phyloP scores from a whole-genome alignment of 2,113 vertebrate species.

The Hassar affinis region DNA sequence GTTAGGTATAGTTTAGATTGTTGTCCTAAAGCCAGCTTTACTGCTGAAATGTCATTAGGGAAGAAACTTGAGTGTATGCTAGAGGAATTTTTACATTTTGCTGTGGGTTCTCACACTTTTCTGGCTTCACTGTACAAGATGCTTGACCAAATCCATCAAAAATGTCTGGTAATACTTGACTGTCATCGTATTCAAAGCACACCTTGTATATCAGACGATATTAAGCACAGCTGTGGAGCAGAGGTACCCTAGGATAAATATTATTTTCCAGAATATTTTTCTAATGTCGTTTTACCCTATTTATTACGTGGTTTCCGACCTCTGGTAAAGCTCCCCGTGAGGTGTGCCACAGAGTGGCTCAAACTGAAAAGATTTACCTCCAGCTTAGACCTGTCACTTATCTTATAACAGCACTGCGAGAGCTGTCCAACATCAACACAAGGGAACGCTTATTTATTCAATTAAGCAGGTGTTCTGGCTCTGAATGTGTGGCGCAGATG shows the following conservation, averaged over 20 bases:
- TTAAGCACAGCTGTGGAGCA: not conserved
- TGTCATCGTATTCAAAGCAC: constrained; percentile 4
- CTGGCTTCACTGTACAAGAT: not conserved
- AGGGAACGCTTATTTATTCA: constrained; percentile 37
- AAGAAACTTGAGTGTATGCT: constrained; percentile 4
- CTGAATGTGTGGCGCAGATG: constrained; percentile 5
- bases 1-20: constrained; percentile 20
- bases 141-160: constrained; percentile 23
- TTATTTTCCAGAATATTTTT: constrained; percentile 13
- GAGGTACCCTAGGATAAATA: constrained; percentile 7
- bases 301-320: not conserved
- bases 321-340: not conserved
- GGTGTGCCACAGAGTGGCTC: constrained; percentile 9
- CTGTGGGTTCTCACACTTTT: not conserved
- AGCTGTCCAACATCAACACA: constrained; percentile 43
- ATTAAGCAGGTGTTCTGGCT: constrained; percentile 41
- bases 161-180: constrained; percentile 3
- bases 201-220: constrained; percentile 6
- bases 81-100: constrained; percentile 1
- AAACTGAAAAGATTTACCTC: constrained; percentile 23
- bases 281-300: not conserved
- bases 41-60: constrained; percentile 27
- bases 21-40: constrained; percentile 26
- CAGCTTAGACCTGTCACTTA: constrained; percentile 22
- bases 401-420: constrained; percentile 23